Percentiles rank a stretch among this genome's conserved stretches.
Evolutionary conservation across 2,113 vertebrate species (phyloP).

Genomic region (Aplodontia rufa): DNA sequence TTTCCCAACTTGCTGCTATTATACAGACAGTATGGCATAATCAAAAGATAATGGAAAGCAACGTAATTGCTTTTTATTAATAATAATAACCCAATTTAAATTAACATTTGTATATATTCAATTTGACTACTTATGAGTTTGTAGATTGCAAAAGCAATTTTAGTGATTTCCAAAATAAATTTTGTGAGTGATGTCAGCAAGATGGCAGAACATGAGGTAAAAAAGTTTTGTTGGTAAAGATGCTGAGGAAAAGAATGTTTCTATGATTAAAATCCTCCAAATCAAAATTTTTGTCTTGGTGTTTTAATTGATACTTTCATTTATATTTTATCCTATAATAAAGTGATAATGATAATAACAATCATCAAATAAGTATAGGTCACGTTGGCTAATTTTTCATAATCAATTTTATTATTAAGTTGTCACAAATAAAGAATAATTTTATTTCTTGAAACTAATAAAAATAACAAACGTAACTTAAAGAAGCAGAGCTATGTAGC

Average conservation of each 20-base stretch:
- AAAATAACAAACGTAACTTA: background rate
- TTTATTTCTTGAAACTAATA: slow-evolving; percentile 15
- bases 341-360: background rate
- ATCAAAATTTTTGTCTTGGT: background rate
- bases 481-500: background rate
- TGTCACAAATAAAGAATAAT: background rate
- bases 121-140: background rate
- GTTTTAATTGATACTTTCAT: background rate
- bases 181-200: background rate
- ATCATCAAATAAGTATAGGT: background rate
- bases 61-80: background rate
- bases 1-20: background rate
- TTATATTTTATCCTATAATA: background rate
- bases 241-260: background rate
- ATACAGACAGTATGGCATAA: background rate
- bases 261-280: background rate
- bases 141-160: background rate
- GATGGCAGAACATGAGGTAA: background rate
- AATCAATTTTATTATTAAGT: background rate
- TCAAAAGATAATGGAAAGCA: background rate
- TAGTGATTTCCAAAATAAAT: background rate
- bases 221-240: background rate
- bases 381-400: background rate
- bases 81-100: background rate
- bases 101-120: background rate